Conservation (phyloP, 1,140 invertebrate species). For the Microplitis mediator region DNA sequence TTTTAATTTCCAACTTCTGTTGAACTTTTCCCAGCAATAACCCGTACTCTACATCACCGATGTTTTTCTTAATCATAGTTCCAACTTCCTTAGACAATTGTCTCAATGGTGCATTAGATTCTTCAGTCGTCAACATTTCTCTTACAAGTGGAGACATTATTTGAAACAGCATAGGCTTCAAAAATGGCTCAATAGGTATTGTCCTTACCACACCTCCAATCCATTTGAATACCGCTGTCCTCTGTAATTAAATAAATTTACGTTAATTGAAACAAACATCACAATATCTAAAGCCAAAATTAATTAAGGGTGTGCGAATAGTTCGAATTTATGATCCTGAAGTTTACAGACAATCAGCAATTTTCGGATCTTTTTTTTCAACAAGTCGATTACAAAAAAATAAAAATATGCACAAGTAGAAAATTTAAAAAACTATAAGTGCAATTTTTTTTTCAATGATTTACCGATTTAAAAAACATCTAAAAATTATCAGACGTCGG, state of each 20-base stretch:
- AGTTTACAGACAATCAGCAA: too few relatives aligned
- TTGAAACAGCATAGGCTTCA: constrained; percentile 63
- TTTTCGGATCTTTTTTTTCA: too few relatives aligned
- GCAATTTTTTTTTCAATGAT: background rate
- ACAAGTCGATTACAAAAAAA: background rate
- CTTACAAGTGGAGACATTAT: constrained; percentile 72
- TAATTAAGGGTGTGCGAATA: background rate
- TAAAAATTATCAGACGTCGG: background rate
- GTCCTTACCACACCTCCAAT: constrained; percentile 70
- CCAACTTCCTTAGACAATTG: constrained; percentile 71
- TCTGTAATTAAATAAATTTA: constrained; percentile 54
- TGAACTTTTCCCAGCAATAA: constrained; percentile 65
- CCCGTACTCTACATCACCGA: constrained; percentile 71
- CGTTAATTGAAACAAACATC: background rate
- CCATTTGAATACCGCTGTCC: constrained; percentile 74
- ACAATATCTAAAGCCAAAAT: background rate
- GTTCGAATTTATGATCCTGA: too few relatives aligned
- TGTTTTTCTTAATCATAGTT: constrained; percentile 69
- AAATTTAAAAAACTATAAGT: too few relatives aligned
- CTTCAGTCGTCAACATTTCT: constrained; percentile 69
- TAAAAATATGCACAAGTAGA: too few relatives aligned
- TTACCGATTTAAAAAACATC: too few relatives aligned
- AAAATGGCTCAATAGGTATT: constrained; percentile 60
- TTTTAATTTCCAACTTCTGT: constrained; percentile 66
- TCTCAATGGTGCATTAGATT: constrained; percentile 63